Conservation (phyloP, 2,797 vertebrate species). For the Micromesistius poutassou region DNA sequence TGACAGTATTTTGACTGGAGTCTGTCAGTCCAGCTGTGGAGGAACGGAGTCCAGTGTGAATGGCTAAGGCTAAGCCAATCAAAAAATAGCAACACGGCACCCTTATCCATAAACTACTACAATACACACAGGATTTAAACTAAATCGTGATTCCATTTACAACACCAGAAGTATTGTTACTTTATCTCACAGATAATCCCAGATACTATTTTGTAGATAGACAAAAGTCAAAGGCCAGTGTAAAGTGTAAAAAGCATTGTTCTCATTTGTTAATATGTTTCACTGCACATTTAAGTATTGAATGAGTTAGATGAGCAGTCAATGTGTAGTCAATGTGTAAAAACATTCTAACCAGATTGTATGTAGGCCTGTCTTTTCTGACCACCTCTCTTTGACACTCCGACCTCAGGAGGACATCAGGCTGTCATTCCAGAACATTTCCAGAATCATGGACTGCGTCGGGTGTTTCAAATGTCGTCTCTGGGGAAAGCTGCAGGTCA, state of each 20-base stretch:
- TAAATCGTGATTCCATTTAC: background rate
- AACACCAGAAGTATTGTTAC: background rate
- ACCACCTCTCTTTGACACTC: background rate
- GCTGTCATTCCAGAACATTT: constrained; percentile 90
- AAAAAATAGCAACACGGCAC: background rate
- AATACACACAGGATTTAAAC: background rate
- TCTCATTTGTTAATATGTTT: too few species aligned
- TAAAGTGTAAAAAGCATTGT: too few species aligned
- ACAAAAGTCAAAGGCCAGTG: too few species aligned
- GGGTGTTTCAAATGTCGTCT: constrained; percentile 93
- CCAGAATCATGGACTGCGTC: constrained; percentile 94
- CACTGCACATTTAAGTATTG: too few species aligned
- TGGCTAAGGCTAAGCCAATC: background rate
- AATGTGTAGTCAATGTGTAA: too few species aligned
- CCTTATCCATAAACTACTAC: background rate
- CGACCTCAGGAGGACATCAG: constrained; percentile 82
- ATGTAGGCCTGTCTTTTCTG: background rate
- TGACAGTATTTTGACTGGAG: background rate
- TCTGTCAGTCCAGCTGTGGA: background rate
- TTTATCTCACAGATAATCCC: too few species aligned
- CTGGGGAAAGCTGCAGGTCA: constrained; percentile 93
- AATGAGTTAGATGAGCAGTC: too few species aligned
- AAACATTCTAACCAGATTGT: background rate
- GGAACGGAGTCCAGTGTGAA: background rate
- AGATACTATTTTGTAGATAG: too few species aligned